A percentile compares a stretch with the other conserved stretches of the same genome.
Conservation (phyloP, 2,113 vertebrate species). For the Prietella phreatophila region DNA sequence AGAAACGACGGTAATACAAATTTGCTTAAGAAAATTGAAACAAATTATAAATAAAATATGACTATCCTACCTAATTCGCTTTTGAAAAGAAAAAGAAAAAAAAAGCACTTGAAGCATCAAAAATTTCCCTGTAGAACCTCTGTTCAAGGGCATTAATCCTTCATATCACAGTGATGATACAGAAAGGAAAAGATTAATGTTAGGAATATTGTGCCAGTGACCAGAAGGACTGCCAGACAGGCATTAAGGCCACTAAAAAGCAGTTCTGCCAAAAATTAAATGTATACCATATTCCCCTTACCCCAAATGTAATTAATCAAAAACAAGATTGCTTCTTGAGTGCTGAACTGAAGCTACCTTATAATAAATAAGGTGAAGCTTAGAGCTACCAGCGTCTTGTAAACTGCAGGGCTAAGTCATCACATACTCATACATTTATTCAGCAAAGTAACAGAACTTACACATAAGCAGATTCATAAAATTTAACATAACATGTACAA, state of each 20-base stretch:
- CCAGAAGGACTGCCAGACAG: neutral
- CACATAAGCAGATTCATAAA: neutral
- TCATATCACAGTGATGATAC: neutral
- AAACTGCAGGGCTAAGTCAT: neutral
- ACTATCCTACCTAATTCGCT: neutral
- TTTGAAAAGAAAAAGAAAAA: neutral
- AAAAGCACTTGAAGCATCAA: neutral
- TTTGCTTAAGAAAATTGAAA: constrained; percentile 18
- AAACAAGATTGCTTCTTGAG: neutral
- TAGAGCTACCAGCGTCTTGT: neutral
- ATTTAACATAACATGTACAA: neutral
- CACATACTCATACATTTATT: neutral
- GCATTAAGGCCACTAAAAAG: neutral
- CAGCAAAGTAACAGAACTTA: neutral
- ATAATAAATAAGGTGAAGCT: neutral
- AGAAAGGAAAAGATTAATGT: neutral
- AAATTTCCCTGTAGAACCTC: neutral
- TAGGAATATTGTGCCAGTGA: neutral
- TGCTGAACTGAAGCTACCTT: neutral
- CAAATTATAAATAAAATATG: neutral
- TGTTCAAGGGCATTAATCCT: neutral
- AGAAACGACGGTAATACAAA: neutral
- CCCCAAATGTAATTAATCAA: neutral
- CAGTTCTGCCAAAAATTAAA: neutral
- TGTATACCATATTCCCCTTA: neutral